Conservation (phyloP, 2,888 invertebrate species). For the Tipula vernalis region DNA sequence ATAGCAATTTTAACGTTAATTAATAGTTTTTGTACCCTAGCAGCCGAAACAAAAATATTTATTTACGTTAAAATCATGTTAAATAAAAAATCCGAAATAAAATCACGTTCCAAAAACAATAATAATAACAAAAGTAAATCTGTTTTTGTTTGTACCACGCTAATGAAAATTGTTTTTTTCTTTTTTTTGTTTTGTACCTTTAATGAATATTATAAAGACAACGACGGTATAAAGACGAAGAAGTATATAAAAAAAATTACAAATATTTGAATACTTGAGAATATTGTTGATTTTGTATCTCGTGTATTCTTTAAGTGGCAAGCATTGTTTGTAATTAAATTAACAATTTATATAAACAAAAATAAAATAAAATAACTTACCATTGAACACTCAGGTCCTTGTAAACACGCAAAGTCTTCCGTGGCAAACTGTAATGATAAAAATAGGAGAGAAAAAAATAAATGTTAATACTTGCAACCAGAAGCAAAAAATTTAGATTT, state of each 20-base stretch:
- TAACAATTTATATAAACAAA: neutral
- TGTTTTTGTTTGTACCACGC: neutral
- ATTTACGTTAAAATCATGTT: neutral
- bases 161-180: neutral
- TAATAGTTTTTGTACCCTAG: neutral
- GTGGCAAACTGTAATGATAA: constrained; percentile 21
- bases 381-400: constrained; percentile 23
- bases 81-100: neutral
- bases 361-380: constrained; percentile 18
- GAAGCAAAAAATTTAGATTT: too few relatives aligned
- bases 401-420: constrained; percentile 22
- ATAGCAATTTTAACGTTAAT: neutral
- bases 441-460: constrained; percentile 10
- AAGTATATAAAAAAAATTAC: neutral
- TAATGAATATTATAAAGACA: neutral
- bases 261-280: neutral
- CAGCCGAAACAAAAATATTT: neutral
- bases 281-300: neutral
- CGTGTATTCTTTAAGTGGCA: neutral
- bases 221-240: neutral
- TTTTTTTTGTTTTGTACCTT: neutral
- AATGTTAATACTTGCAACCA: too few relatives aligned
- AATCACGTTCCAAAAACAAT: neutral
- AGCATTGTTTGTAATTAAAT: constrained; percentile 5
- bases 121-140: neutral